Evolutionary conservation across 2,888 invertebrate species (phyloP).

Genomic region (Aphodius granarius): DNA sequence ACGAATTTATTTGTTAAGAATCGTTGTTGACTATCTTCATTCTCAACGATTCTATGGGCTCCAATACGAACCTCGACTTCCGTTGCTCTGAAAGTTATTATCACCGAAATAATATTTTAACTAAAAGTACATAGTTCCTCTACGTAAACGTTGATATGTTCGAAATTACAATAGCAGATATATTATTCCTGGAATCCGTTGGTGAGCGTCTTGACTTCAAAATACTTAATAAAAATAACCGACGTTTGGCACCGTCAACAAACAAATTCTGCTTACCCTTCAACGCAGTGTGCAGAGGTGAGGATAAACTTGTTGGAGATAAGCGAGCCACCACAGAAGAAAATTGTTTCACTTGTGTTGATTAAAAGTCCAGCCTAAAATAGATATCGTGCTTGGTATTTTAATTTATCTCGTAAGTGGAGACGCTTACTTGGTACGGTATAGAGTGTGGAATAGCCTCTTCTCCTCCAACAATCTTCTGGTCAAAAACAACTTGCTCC

Average conservation of each 20-base stretch:
- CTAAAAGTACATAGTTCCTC: too few species aligned
- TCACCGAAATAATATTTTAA: not conserved
- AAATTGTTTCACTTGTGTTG: too few species aligned
- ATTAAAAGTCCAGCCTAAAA: too few species aligned
- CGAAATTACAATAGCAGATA: not conserved
- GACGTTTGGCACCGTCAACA: too few species aligned
- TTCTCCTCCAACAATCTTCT: conserved; percentile 3
- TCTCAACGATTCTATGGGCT: conserved; percentile 38
- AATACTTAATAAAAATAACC: too few species aligned
- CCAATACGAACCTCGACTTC: conserved; percentile 35
- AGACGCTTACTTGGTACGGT: conserved; percentile 11
- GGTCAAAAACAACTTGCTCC: not conserved
- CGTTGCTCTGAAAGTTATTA: conserved; percentile 48
- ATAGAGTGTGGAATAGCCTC: not conserved
- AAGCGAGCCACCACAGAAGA: conserved; percentile 50
- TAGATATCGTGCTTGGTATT: too few species aligned
- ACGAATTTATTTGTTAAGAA: conserved; percentile 25
- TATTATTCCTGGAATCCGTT: too few species aligned
- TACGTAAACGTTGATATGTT: not conserved
- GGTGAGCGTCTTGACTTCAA: too few species aligned
- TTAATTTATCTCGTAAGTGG: too few species aligned
- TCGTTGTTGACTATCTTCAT: conserved; percentile 41
- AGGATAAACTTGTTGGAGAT: conserved; percentile 49
- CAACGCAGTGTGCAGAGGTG: conserved; percentile 54
- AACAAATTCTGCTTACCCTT: too few species aligned